phyloP scores from a whole-genome alignment of 2,888 invertebrate genomes.

The Lasioglossum pauxillum region DNA sequence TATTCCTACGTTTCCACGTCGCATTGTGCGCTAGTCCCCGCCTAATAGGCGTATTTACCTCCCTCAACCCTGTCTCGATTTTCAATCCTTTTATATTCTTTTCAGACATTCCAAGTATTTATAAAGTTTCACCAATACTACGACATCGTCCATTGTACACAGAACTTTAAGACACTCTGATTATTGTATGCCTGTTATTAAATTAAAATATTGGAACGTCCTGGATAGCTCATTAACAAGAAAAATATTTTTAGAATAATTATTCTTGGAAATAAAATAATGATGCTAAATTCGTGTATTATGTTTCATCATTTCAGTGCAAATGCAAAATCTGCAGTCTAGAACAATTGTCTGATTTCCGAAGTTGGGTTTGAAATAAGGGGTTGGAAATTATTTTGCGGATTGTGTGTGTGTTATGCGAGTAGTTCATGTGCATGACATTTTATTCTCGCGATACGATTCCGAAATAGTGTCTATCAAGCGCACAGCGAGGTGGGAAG shows the following conservation, averaged over 20 bases:
- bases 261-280: too few relatives aligned
- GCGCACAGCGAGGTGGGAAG: not conserved
- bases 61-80: not conserved
- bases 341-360: not conserved
- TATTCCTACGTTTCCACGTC: not conserved
- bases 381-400: not conserved
- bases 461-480: not conserved
- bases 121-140: not conserved
- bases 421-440: not conserved
- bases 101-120: not conserved
- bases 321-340: too few relatives aligned
- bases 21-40: not conserved
- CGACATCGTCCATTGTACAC: not conserved
- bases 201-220: too few relatives aligned
- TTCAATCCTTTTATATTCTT: not conserved
- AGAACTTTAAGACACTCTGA: not conserved
- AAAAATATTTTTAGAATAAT: too few relatives aligned
- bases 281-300: too few relatives aligned
- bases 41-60: not conserved
- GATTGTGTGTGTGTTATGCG: too few relatives aligned
- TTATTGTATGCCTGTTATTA: too few relatives aligned
- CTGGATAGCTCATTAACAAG: too few relatives aligned
- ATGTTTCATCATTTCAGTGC: too few relatives aligned
- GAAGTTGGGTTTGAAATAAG: not conserved
- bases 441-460: not conserved